These are phyloP conservation scores for Sarcophaga subvicina DNA, from an alignment of 2,888 invertebrate genomes.

Conservation along the genomic window DNA sequence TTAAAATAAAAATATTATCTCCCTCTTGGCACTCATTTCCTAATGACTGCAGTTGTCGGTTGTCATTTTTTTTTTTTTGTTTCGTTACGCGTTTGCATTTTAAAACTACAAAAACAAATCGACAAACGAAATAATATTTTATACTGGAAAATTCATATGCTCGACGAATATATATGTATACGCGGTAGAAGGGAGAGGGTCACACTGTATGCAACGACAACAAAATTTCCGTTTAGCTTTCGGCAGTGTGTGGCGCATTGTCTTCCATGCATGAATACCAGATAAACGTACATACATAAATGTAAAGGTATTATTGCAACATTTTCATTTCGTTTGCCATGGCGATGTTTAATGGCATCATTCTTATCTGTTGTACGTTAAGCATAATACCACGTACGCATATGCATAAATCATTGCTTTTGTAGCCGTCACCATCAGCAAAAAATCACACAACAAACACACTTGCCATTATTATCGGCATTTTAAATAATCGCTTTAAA, in stretches of 20 bases:
- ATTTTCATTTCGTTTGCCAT: conserved; percentile 37
- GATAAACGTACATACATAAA: conserved; percentile 23
- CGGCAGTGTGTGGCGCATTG: conserved; percentile 37
- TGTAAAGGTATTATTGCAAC: conserved; percentile 13
- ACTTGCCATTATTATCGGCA: conserved; percentile 13
- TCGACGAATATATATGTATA: background rate
- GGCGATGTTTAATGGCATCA: conserved; percentile 22
- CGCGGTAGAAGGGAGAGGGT: background rate
- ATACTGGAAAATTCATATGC: background rate
- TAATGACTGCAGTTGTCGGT: conserved; percentile 63
- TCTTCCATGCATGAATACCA: conserved; percentile 18
- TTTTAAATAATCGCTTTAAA: conserved; percentile 14
- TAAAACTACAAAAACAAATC: conserved; percentile 41
- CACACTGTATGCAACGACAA: conserved; percentile 31
- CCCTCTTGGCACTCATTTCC: conserved; percentile 66
- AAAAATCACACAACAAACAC: background rate
- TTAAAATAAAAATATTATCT: conserved; percentile 65
- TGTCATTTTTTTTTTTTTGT: conserved; percentile 39
- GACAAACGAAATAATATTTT: background rate
- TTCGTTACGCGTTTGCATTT: conserved; percentile 53
- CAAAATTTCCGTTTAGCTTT: conserved; percentile 65
- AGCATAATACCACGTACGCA: conserved; percentile 3
- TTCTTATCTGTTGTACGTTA: conserved; percentile 18
- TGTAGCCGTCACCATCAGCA: conserved; percentile 2
- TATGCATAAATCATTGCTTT: no score